phyloP scores from a whole-genome alignment of 2,113 vertebrate genomes.

The Sphyrna mokarran region DNA sequence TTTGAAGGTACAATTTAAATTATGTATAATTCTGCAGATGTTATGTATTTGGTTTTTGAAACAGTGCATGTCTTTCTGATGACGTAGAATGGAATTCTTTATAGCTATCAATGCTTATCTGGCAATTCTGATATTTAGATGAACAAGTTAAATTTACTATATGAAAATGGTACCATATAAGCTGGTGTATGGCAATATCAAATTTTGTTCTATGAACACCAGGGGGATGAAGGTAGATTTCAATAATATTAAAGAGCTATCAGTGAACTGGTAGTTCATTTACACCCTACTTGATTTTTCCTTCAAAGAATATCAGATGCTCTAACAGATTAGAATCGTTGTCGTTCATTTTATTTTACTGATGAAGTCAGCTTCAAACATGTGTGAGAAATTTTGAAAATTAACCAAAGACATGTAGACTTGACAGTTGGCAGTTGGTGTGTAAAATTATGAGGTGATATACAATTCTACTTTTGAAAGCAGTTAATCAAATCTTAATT shows the following conservation, averaged over 20 bases:
- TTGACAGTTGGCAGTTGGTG: not conserved
- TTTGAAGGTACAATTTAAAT: constrained; percentile 3
- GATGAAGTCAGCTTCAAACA: not conserved
- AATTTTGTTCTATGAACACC: not conserved
- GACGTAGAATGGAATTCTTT: not conserved
- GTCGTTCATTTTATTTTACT: not conserved
- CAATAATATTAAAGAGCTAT: not conserved
- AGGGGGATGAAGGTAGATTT: not conserved
- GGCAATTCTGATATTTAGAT: not conserved
- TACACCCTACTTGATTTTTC: not conserved
- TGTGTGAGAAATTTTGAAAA: not conserved
- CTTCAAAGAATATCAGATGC: not conserved
- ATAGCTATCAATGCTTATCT: not conserved
- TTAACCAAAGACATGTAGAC: not conserved
- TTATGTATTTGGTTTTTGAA: not conserved
- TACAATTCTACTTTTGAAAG: not conserved
- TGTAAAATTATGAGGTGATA: not conserved
- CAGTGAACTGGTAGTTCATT: not conserved
- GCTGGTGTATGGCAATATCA: not conserved
- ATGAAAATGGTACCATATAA: not conserved
- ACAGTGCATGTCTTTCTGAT: not conserved
- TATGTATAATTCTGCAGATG: not conserved
- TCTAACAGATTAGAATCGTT: not conserved
- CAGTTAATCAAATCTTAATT: not conserved
- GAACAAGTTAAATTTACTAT: not conserved